Evolutionary conservation across 1,140 invertebrate genomes (phyloP).

Genomic region (Phenacoccus solenopsis): DNA sequence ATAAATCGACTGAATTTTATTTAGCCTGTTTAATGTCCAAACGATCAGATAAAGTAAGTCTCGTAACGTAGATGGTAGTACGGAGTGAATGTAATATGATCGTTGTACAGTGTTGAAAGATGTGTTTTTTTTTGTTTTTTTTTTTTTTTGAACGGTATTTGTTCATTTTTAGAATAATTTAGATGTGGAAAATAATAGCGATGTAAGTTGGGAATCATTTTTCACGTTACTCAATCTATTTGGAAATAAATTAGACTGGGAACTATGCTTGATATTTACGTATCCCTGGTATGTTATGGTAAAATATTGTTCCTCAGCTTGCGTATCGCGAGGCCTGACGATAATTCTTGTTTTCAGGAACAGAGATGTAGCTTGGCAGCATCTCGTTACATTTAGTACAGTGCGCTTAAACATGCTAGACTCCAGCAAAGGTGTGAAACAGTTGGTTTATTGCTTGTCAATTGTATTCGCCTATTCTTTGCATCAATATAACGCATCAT

Average conservation of each 20-base stretch:
- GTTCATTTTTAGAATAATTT: constrained; percentile 27
- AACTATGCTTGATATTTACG: constrained; percentile 40
- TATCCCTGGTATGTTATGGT: neutral
- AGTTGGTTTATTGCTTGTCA: neutral
- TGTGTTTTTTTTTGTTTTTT: neutral
- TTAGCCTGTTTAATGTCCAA: constrained; percentile 20
- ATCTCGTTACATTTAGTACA: neutral
- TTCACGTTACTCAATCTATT: constrained; percentile 60
- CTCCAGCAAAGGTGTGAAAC: neutral
- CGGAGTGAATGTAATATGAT: neutral
- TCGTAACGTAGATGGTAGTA: constrained; percentile 3
- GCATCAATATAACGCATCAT: neutral
- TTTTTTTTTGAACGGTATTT: neutral
- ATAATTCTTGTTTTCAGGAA: neutral
- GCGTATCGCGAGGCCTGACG: too few relatives aligned
- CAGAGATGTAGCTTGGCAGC: neutral
- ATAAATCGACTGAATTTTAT: constrained; percentile 43
- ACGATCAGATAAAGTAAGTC: constrained; percentile 16
- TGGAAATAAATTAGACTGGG: constrained; percentile 68
- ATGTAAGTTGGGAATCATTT: constrained; percentile 64
- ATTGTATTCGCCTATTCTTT: neutral
- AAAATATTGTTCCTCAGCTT: too few relatives aligned
- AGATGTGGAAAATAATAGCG: constrained; percentile 41
- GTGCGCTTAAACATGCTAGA: neutral
- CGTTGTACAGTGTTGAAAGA: neutral